Percentiles rank a stretch among this genome's conserved stretches.
These are phyloP conservation scores for Mayetiola destructor DNA, from an alignment of 2,888 invertebrate genomes.

Conservation along the genomic window DNA sequence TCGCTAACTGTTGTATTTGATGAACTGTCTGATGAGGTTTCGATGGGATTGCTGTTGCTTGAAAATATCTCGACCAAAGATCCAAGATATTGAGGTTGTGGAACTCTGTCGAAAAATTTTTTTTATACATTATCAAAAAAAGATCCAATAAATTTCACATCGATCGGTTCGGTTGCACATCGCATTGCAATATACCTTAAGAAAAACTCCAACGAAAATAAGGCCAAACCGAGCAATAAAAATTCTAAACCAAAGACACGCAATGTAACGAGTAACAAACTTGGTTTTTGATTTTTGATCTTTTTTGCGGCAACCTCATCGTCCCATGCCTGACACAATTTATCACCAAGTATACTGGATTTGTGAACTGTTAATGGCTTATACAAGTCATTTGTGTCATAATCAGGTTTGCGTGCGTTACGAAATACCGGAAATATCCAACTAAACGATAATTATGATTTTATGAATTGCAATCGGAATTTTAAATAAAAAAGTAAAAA, in stretches of 20 bases:
- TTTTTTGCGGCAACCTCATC: constrained; percentile 37
- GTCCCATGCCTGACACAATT: constrained; percentile 44
- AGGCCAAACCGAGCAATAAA: constrained; percentile 42
- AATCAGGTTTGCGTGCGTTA: constrained; percentile 53
- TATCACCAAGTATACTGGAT: constrained; percentile 46
- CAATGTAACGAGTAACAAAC: constrained; percentile 39
- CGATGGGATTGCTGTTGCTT: too few species aligned
- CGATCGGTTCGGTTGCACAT: constrained; percentile 14
- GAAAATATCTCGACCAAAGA: constrained; percentile 42
- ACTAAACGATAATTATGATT: constrained; percentile 34
- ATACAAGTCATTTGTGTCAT: constrained; percentile 60
- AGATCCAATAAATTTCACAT: constrained; percentile 19
- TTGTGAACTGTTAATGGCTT: constrained; percentile 52
- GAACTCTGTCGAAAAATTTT: constrained; percentile 37
- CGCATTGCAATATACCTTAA: constrained; percentile 32
- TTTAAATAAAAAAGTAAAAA: neutral
- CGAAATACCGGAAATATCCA: constrained; percentile 67
- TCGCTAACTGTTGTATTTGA: neutral
- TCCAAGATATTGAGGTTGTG: constrained; percentile 49
- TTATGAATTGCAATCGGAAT: neutral
- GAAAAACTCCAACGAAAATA: constrained; percentile 46
- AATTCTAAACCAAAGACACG: constrained; percentile 46
- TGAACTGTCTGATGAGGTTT: too few species aligned
- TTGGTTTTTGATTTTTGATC: constrained; percentile 36
- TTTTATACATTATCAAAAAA: neutral